These are phyloP conservation scores for Xiphophorus maculatus DNA, from an alignment of 2,113 vertebrate genomes.

Conservation along the genomic window DNA sequence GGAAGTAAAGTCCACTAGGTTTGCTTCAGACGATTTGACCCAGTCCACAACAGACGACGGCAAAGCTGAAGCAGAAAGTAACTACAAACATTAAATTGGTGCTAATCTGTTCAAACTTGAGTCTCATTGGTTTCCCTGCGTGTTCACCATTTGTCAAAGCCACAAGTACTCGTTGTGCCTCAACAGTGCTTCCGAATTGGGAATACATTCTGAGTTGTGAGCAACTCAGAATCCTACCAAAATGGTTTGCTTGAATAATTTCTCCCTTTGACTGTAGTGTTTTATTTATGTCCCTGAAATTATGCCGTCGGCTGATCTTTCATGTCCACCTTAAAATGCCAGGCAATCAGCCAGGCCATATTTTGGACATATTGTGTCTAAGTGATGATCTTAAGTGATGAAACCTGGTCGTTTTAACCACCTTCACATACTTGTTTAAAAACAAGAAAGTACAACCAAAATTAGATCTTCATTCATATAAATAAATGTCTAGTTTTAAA, in stretches of 20 bases:
- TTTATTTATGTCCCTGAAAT: neutral
- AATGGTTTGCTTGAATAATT: neutral
- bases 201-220: neutral
- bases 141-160: neutral
- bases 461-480: too few relatives aligned
- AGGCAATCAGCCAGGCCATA: neutral
- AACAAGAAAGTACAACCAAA: neutral
- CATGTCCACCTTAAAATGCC: neutral
- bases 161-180: neutral
- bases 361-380: neutral
- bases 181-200: neutral
- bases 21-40: too few relatives aligned
- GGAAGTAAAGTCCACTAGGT: neutral
- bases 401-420: neutral
- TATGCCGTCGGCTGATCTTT: neutral
- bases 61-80: too few relatives aligned
- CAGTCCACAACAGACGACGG: too few relatives aligned
- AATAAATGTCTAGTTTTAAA: neutral
- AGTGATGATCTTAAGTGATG: neutral
- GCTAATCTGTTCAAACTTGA: too few relatives aligned
- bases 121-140: too few relatives aligned
- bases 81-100: too few relatives aligned
- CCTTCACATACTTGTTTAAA: neutral
- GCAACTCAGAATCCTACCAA: neutral
- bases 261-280: neutral